Conservation (phyloP, 2,888 invertebrate species). For the Latheticus oryzae region DNA sequence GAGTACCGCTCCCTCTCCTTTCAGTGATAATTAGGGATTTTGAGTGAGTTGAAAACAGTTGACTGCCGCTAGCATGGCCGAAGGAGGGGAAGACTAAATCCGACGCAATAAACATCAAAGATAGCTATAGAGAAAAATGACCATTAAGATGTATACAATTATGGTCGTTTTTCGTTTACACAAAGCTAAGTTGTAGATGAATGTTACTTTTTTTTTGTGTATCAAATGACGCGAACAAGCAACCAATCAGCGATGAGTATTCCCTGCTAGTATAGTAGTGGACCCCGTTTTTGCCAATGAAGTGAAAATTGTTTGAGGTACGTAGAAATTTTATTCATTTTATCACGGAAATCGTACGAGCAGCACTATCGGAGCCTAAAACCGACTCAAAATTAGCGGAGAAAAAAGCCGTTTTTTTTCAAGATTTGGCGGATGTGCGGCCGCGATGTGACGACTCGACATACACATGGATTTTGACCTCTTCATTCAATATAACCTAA, state of each 20-base stretch:
- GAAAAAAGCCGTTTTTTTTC: conserved; percentile 53
- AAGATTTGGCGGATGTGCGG: conserved; percentile 8
- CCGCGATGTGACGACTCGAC: conserved; percentile 11
- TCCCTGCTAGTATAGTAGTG: conserved; percentile 64
- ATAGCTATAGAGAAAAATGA: conserved; percentile 2
- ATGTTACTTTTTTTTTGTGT: conserved; percentile 65
- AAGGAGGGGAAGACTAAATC: conserved; percentile 27
- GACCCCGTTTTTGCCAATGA: conserved; percentile 66
- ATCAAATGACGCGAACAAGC: conserved; percentile 65
- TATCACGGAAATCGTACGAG: conserved; percentile 64
- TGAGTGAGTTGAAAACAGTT: conserved; percentile 22
- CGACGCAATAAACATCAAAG: conserved; percentile 27
- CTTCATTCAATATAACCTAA: conserved; percentile 62
- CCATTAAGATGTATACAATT: not conserved
- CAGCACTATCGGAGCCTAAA: conserved; percentile 55
- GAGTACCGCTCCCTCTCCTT: conserved; percentile 5
- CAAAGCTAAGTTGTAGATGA: conserved; percentile 60
- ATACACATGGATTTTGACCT: conserved; percentile 51
- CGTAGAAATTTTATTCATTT: conserved; percentile 67
- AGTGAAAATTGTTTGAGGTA: conserved; percentile 67
- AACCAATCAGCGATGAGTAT: conserved; percentile 63
- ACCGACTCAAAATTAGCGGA: conserved; percentile 46
- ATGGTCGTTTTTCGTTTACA: conserved; percentile 18
- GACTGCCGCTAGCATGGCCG: conserved; percentile 28
- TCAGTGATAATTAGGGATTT: conserved; percentile 28